Base-by-base conservation (phyloP, 2,113 vertebrate genomes). In the Anoplopoma fimbria region DNA sequence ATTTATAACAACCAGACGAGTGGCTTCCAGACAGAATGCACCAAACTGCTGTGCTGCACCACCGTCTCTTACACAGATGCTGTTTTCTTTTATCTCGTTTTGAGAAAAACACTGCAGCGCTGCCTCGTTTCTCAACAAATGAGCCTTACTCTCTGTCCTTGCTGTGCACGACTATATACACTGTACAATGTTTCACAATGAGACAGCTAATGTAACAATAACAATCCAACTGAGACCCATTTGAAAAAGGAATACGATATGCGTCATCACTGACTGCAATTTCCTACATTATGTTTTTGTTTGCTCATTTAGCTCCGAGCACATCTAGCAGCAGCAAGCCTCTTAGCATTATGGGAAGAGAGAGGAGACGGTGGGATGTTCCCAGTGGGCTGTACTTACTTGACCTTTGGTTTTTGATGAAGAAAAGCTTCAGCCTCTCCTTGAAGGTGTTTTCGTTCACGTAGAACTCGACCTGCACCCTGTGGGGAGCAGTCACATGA, bases 331-430 rank as follows among this genome's bases (percentile, higher is more conserved):
- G 55, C 33, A 72, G 49, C 17, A 4, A 21, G 34, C 7, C 19
- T 42, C 38, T 73, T 29, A 62, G 57, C 38, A 58, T 69, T 69
- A 42, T 2, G 31, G 25, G 38, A 73, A 4, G 2, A 74, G 67
- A 67, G 19, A 40, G 36, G 51, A 55, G 4, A n/a, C 2, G 2
- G 12, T 0, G 23, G 6, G 55, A 34, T 9, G 57, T 9, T 70
- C 27, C 17, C 42, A 9, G 31, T 1, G 12, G 2, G 65, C 58
- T 80, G 53, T 82, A 97, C 98, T 97, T 96, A 99, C 98, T 99
- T 88, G 98, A 99, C 94, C 98, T 96, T 95, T 99, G 98, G 96
- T 99, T 99, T 93, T 99, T 99, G 95, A 99, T 99, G 96, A 99
- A 99, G 94, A 99, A 99, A 15, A 99, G 97, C 90, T 99, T 99